These are phyloP conservation scores for Tetramorium alpestre DNA, from an alignment of 1,140 invertebrate genomes.

Conservation along the genomic window DNA sequence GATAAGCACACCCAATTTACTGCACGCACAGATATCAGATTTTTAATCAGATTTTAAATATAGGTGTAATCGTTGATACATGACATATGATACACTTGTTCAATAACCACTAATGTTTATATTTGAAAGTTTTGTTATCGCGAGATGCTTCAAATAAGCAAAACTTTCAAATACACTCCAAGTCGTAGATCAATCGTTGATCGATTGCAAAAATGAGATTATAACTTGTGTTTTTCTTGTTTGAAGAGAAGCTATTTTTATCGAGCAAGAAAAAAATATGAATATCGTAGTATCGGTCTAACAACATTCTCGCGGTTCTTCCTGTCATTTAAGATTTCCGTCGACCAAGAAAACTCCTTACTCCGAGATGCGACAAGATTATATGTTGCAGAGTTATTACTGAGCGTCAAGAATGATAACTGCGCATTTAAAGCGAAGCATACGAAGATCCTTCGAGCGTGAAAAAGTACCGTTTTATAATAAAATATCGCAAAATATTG, in stretches of 20 bases:
- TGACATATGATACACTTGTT: background rate
- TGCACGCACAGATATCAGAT: background rate
- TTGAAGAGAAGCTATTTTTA: background rate
- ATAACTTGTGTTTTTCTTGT: conserved; percentile 11
- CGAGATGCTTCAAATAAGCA: background rate
- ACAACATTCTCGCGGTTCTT: background rate
- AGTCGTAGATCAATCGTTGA: background rate
- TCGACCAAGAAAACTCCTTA: conserved; percentile 25
- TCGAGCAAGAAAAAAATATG: background rate
- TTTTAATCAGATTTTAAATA: background rate
- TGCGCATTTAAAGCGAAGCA: background rate
- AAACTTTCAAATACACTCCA: background rate
- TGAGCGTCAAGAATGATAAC: background rate
- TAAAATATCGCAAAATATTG: background rate
- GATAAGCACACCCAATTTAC: conserved; percentile 3
- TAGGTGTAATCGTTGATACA: background rate
- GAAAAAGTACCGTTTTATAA: background rate
- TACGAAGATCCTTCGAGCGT: background rate
- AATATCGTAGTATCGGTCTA: background rate
- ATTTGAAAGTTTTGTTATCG: background rate
- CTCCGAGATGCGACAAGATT: background rate
- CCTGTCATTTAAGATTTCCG: conserved; percentile 51
- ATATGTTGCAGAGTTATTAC: background rate
- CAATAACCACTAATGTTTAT: background rate
- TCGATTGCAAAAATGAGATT: background rate